phyloP scores from a whole-genome alignment of 2,113 vertebrate genomes.

The Heterotis niloticus region DNA sequence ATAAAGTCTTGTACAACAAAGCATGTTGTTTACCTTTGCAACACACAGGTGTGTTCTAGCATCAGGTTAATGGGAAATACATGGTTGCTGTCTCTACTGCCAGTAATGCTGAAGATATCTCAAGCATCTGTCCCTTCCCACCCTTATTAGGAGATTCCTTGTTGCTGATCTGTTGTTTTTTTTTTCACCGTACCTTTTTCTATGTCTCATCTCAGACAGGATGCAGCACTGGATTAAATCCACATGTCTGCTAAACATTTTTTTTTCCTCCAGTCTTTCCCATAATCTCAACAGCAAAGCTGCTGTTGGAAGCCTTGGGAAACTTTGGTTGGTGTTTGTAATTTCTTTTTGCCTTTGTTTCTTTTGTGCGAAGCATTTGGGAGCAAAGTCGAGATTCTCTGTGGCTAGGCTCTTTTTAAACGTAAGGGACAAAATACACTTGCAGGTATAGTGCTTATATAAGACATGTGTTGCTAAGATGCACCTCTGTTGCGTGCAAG shows the following conservation, averaged over 20 bases:
- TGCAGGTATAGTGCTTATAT: not conserved
- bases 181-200: not conserved
- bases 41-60: not conserved
- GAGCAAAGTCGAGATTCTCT: not conserved
- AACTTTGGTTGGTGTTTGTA: not conserved
- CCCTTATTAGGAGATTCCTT: not conserved
- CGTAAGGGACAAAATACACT: not conserved
- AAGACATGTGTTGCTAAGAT: not conserved
- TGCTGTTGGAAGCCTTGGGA: constrained; percentile 8
- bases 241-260: constrained; percentile 3
- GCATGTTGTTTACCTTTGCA: not conserved
- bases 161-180: not conserved
- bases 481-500: not conserved
- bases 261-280: not conserved
- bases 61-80: not conserved
- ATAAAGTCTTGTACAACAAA: not conserved
- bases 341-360: not conserved
- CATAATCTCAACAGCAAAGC: not conserved
- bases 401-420: not conserved
- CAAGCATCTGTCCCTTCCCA: not conserved
- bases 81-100: not conserved
- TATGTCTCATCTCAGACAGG: constrained; percentile 2
- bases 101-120: not conserved
- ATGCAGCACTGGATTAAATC: not conserved
- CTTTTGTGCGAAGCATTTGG: not conserved